Evolutionary conservation across 2,113 vertebrate genomes (phyloP).

Genomic region (Crotalus viridis): DNA sequence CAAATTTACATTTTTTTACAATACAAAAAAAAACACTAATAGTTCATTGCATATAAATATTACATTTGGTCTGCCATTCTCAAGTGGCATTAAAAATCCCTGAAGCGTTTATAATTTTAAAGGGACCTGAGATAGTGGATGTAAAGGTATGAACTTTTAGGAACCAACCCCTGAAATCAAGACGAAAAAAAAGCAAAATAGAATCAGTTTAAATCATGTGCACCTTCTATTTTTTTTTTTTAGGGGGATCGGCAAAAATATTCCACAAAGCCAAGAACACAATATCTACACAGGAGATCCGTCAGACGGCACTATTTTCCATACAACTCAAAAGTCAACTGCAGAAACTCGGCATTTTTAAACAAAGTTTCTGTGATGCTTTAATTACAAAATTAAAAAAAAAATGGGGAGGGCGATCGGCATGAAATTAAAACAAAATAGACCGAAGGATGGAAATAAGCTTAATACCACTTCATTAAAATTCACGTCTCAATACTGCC

Average conservation of each 20-base stretch:
- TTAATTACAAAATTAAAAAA: background rate
- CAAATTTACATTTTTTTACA: constrained; percentile 72
- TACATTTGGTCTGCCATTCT: constrained; percentile 75
- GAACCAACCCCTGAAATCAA: constrained; percentile 59
- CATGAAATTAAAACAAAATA: background rate
- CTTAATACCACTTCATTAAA: constrained; percentile 21
- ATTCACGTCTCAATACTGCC: background rate
- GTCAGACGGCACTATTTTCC: constrained; percentile 10
- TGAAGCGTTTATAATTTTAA: constrained; percentile 70
- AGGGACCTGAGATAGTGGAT: constrained; percentile 72
- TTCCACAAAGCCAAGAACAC: constrained; percentile 36
- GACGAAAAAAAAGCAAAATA: constrained; percentile 57
- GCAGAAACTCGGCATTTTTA: constrained; percentile 3
- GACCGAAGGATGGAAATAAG: background rate
- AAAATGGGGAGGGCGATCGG: constrained; percentile 32
- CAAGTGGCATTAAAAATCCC: constrained; percentile 73
- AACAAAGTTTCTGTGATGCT: constrained; percentile 32
- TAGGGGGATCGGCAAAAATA: constrained; percentile 45
- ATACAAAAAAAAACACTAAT: constrained; percentile 68
- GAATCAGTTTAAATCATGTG: constrained; percentile 47
- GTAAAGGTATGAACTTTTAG: constrained; percentile 64
- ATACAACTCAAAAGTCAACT: constrained; percentile 11
- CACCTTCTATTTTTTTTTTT: constrained; percentile 33
- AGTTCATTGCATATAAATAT: constrained; percentile 77
- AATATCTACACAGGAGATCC: constrained; percentile 14